Conservation (phyloP, 1,140 invertebrate genomes). For the Delia radicum region DNA sequence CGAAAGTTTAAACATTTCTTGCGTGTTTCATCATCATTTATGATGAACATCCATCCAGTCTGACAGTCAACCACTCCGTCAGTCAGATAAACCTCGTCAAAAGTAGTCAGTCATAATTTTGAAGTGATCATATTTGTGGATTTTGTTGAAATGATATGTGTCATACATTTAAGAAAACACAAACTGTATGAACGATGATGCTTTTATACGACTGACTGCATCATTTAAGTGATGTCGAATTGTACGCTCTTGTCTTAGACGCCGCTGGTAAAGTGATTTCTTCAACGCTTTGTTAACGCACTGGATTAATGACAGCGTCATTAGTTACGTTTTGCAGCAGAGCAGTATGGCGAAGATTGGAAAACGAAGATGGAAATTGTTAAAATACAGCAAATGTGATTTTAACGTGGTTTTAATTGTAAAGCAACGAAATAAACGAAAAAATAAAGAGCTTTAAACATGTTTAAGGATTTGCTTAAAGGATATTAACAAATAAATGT, state of each 20-base stretch:
- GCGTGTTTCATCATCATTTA: slow-evolving; percentile 52
- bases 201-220: slow-evolving; percentile 28
- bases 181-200: slow-evolving; percentile 26
- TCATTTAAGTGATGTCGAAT: neutral
- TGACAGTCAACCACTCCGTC: neutral
- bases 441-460: neutral
- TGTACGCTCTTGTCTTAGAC: slow-evolving; percentile 28
- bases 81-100: neutral
- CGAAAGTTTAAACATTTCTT: slow-evolving; percentile 46
- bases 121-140: neutral
- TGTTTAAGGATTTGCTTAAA: slow-evolving; percentile 13
- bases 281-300: slow-evolving; percentile 55
- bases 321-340: slow-evolving; percentile 32
- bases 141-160: neutral
- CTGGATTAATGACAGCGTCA: slow-evolving; percentile 52
- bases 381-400: slow-evolving; percentile 44
- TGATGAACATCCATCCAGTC: neutral
- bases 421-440: neutral
- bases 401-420: slow-evolving; percentile 55
- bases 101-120: neutral
- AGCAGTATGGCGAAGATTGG: neutral
- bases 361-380: slow-evolving; percentile 21
- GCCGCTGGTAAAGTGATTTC: slow-evolving; percentile 56
- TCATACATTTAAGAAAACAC: neutral
- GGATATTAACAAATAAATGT: slow-evolving; percentile 21